Conservation (phyloP, 1,140 invertebrate species). For the Onthophagus taurus region DNA sequence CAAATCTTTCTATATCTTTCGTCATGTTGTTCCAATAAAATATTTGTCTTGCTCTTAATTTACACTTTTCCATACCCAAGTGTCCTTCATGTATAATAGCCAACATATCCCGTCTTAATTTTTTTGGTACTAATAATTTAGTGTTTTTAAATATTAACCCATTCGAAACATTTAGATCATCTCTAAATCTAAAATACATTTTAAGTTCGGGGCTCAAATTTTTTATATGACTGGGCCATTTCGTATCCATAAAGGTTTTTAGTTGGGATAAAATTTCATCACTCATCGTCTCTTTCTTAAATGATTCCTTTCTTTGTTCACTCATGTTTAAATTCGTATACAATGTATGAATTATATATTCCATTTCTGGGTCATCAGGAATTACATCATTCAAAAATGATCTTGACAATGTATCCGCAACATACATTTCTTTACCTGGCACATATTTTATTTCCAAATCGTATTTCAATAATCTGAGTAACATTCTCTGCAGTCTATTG, state of each 20-base stretch:
- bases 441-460: constrained; percentile 31
- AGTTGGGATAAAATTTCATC: constrained; percentile 6
- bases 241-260: constrained; percentile 6
- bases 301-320: constrained; percentile 5
- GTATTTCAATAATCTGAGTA: constrained; percentile 20
- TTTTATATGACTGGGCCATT: constrained; percentile 16
- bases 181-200: constrained; percentile 17
- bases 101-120: constrained; percentile 15
- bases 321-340: constrained; percentile 11
- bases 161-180: constrained; percentile 14
- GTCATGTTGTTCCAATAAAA: neutral
- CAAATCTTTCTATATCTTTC: constrained; percentile 4
- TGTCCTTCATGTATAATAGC: constrained; percentile 19
- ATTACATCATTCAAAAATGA: constrained; percentile 12
- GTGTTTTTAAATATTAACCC: constrained; percentile 14
- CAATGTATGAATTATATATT: constrained; percentile 14
- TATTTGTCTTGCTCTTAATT: constrained; percentile 10
- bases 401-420: constrained; percentile 25
- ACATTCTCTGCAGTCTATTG: constrained; percentile 29
- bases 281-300: constrained; percentile 6
- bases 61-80: constrained; percentile 16
- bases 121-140: constrained; percentile 5
- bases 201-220: constrained; percentile 11
- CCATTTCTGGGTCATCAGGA: constrained; percentile 14
- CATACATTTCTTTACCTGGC: constrained; percentile 20